Base-by-base conservation (phyloP, 2,888 invertebrate species). In the Chalcosyrphus nemorum region DNA sequence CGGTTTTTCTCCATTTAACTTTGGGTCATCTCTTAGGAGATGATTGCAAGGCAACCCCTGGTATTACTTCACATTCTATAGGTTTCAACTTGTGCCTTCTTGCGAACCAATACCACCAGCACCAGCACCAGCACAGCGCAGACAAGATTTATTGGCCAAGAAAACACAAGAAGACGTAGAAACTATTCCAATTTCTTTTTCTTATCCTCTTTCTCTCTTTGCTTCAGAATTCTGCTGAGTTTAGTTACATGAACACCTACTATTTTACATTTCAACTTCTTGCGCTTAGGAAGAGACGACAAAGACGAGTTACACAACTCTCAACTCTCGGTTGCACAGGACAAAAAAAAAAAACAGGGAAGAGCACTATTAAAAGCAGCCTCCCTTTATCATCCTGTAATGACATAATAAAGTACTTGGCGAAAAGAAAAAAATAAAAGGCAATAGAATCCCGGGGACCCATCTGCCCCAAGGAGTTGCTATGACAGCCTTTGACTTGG, bases 401-500 rank as follows among this genome's bases (percentile, higher is more conserved):
- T 84, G 84, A 84, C 80, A 84, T 75, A 74, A 80, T 75, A 75
- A 80, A 84, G 70, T 84, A 74, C 82, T 82, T 78, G 76, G 76
- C 72, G 59, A 54, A 27, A 35, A 11, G 7, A 27, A 56, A 52
- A 19, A 54, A 45, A n/a, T 38, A 61, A 41, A 24, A 57, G 17
- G 21, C 15, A 66, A 66, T 29, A 27, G 61, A 63, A 50, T 50
- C 41, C 57, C 38, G 78, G n/a, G n/a, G 74, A 59, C 84, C 80
- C 74, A 80, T 84, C 84, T 84, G 84, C 70, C 52, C n/a, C 35
- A 47, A 68, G 78, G 74, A 74, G 78, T 84, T 84, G 43, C 78
- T 78, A 63, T 80, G 84, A 84, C 65, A 75, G 70, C 68, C 63
- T 80, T 68, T 84, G 80, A 68, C 68, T 80, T 52, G 72, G 76